phyloP scores from a whole-genome alignment of 1,140 invertebrate species.

The Plutomurus gul region DNA sequence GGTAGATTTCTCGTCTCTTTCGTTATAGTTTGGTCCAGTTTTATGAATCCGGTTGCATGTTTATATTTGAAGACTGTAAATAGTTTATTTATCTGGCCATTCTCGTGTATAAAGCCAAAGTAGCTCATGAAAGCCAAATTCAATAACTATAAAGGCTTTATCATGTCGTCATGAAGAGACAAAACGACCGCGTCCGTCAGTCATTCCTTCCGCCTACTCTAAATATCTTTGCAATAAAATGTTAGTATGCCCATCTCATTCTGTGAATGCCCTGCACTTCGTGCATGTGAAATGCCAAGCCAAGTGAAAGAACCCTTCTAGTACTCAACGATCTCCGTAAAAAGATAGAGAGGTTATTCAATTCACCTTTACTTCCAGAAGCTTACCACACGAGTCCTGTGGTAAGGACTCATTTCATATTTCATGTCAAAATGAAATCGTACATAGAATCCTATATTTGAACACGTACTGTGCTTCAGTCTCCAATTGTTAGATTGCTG shows the following conservation, averaged over 20 bases:
- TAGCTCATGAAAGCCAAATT: constrained; percentile 39
- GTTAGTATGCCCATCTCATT: too few relatives aligned
- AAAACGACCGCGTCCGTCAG: constrained; percentile 21
- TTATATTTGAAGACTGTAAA: background rate
- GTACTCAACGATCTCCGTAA: background rate
- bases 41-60: background rate
- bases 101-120: constrained; percentile 20
- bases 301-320: constrained; percentile 5
- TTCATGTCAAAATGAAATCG: too few relatives aligned
- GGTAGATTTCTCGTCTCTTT: background rate
- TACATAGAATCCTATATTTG: too few relatives aligned
- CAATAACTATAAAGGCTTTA: constrained; percentile 46
- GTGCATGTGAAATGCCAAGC: background rate
- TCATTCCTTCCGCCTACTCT: constrained; percentile 25
- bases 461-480: too few relatives aligned
- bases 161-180: constrained; percentile 36
- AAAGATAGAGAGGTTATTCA: too few relatives aligned
- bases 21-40: background rate
- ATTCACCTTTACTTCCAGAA: too few relatives aligned
- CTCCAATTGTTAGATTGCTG: too few relatives aligned
- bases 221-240: constrained; percentile 27
- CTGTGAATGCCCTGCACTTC: too few relatives aligned
- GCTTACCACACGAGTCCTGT: too few relatives aligned
- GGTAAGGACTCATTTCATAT: too few relatives aligned
- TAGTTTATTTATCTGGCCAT: background rate